Conservation (phyloP, 2,888 invertebrate species). For the Netelia inedita region DNA sequence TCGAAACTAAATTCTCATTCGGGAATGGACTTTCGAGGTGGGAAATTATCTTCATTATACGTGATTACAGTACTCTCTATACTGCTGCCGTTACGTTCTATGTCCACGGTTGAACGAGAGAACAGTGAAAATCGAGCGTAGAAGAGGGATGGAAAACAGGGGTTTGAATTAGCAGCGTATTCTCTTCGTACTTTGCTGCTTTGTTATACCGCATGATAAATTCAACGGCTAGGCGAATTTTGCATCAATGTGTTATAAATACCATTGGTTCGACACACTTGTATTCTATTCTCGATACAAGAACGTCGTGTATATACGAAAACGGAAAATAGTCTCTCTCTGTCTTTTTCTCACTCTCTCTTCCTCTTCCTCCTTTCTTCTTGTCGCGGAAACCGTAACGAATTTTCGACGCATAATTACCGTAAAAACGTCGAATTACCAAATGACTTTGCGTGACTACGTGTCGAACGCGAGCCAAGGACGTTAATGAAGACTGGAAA, state of each 20-base stretch:
- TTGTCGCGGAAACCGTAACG: background rate
- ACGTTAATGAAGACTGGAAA: constrained; percentile 11
- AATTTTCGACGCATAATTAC: constrained; percentile 22
- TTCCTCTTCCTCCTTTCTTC: background rate
- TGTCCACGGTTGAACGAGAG: background rate
- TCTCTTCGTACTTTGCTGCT: background rate
- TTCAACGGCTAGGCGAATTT: constrained; percentile 15
- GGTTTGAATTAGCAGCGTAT: constrained; percentile 6
- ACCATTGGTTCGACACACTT: background rate
- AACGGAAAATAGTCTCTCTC: background rate
- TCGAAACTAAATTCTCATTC: constrained; percentile 43
- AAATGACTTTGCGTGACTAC: background rate
- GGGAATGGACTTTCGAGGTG: constrained; percentile 42
- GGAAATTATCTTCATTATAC: constrained; percentile 41
- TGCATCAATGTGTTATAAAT: constrained; percentile 18
- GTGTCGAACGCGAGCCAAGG: background rate
- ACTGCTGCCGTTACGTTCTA: background rate
- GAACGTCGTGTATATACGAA: background rate
- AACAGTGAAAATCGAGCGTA: background rate
- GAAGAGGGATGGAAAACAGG: constrained; percentile 12
- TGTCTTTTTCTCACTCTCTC: background rate
- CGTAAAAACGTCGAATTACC: constrained; percentile 19
- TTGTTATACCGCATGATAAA: constrained; percentile 1
- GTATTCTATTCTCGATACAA: background rate
- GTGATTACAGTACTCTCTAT: background rate